phyloP scores from a whole-genome alignment of 2,113 vertebrate species.

The Prietella phreatophila region DNA sequence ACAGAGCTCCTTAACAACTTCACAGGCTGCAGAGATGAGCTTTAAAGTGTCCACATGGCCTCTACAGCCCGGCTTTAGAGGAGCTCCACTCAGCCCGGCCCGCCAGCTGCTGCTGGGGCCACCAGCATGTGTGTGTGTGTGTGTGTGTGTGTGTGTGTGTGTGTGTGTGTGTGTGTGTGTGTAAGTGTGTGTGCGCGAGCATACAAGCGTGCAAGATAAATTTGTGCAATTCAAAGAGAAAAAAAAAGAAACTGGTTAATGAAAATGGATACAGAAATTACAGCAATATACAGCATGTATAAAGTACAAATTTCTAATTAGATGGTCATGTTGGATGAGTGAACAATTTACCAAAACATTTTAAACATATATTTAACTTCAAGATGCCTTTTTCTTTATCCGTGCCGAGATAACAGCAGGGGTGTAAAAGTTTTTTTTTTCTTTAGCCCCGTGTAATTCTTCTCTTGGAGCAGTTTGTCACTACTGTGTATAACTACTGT shows the following conservation, averaged over 20 bases:
- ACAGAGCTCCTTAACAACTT: slow-evolving; percentile 81
- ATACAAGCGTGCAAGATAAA: slow-evolving; percentile 29
- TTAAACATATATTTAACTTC: not conserved
- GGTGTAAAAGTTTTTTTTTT: too few species aligned
- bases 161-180: slow-evolving; percentile 43
- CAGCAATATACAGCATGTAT: not conserved
- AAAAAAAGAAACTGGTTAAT: not conserved
- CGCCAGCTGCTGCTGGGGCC: slow-evolving; percentile 60
- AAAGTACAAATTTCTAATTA: not conserved
- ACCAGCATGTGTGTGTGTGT: slow-evolving; percentile 44
- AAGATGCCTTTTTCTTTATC: not conserved
- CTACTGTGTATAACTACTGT: too few species aligned
- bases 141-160: slow-evolving; percentile 37
- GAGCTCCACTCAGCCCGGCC: slow-evolving; percentile 61
- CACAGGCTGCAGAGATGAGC: slow-evolving; percentile 79
- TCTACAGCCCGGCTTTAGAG: slow-evolving; percentile 76
- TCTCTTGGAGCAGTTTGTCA: too few species aligned
- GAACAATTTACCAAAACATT: not conserved
- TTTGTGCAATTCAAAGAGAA: slow-evolving; percentile 26
- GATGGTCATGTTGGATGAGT: not conserved
- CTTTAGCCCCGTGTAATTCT: too few species aligned
- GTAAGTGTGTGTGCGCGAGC: slow-evolving; percentile 8
- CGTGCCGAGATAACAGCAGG: not conserved
- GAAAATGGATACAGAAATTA: not conserved
- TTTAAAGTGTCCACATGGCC: slow-evolving; percentile 81